Evolutionary conservation across 2,113 vertebrate genomes (phyloP).

Genomic region (Vicugna pacos): DNA sequence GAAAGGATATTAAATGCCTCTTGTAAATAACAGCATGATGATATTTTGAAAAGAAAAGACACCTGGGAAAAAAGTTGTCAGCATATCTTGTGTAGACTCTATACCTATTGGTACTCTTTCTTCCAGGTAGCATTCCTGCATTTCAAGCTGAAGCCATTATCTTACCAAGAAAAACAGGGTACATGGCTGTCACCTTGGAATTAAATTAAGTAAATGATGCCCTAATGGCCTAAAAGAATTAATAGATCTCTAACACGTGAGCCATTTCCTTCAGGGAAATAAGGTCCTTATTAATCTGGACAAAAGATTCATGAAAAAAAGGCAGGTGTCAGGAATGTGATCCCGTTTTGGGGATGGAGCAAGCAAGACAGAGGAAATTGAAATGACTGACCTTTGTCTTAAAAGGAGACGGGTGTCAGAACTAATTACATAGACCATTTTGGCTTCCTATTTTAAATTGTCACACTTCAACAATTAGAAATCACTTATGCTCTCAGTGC

Average conservation of each 20-base stretch:
- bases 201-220: constrained; percentile 67
- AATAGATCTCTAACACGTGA: constrained; percentile 20
- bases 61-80: not conserved
- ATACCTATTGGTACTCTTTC: not conserved
- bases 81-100: not conserved
- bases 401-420: constrained; percentile 68
- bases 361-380: constrained; percentile 65
- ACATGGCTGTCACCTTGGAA: not conserved
- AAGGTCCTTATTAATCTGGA: constrained; percentile 65
- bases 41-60: constrained; percentile 33
- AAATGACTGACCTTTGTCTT: constrained; percentile 74
- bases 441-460: constrained; percentile 70
- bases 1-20: not conserved
- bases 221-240: constrained; percentile 63
- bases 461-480: constrained; percentile 75
- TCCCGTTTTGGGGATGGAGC: constrained; percentile 42
- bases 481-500: constrained; percentile 69
- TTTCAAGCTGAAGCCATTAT: not conserved
- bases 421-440: constrained; percentile 67
- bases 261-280: constrained; percentile 64
- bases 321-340: constrained; percentile 42
- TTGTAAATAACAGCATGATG: not conserved
- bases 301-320: constrained; percentile 58
- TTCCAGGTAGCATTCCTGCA: constrained; percentile 2
- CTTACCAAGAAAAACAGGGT: constrained; percentile 37